These are phyloP conservation scores for Iguana delicatissima DNA, from an alignment of 2,797 vertebrate genomes.

Conservation along the genomic window DNA sequence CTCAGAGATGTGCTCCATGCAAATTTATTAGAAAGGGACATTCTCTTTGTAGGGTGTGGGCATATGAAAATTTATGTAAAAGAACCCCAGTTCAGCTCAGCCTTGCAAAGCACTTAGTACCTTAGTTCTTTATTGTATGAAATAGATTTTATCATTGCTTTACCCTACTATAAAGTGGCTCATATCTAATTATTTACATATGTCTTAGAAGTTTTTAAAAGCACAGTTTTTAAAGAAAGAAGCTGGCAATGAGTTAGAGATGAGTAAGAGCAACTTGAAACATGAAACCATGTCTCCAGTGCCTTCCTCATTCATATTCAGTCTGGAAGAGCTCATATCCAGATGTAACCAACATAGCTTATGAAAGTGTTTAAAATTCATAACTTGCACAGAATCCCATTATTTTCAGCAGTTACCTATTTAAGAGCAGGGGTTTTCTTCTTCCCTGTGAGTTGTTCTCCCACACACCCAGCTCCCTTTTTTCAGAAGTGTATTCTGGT, in stretches of 20 bases:
- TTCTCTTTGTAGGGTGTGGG: not conserved
- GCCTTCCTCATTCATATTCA: slow-evolving; percentile 54
- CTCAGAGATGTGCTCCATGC: not conserved
- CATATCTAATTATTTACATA: slow-evolving; percentile 20
- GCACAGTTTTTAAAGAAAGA: not conserved
- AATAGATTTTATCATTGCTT: not conserved
- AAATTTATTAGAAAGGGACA: not conserved
- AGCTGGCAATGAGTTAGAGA: slow-evolving; percentile 46
- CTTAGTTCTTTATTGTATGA: not conserved
- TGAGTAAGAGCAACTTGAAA: slow-evolving; percentile 44
- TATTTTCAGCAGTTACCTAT: slow-evolving; percentile 58
- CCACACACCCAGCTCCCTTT: slow-evolving; percentile 25
- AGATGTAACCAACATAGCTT: slow-evolving; percentile 60
- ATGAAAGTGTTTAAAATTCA: slow-evolving; percentile 68
- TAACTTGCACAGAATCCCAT: slow-evolving; percentile 68
- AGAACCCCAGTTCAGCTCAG: not conserved
- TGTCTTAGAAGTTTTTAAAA: slow-evolving; percentile 40
- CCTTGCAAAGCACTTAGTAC: not conserved
- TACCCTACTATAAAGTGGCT: not conserved
- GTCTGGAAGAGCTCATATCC: slow-evolving; percentile 45
- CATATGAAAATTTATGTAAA: not conserved
- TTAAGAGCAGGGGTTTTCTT: slow-evolving; percentile 47
- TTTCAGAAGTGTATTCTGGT: slow-evolving; percentile 42
- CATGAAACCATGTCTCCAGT: slow-evolving; percentile 42
- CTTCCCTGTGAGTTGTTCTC: slow-evolving; percentile 23